These are phyloP conservation scores for Triplophysa rosa DNA, from an alignment of 2,113 vertebrate species.

Conservation along the genomic window DNA sequence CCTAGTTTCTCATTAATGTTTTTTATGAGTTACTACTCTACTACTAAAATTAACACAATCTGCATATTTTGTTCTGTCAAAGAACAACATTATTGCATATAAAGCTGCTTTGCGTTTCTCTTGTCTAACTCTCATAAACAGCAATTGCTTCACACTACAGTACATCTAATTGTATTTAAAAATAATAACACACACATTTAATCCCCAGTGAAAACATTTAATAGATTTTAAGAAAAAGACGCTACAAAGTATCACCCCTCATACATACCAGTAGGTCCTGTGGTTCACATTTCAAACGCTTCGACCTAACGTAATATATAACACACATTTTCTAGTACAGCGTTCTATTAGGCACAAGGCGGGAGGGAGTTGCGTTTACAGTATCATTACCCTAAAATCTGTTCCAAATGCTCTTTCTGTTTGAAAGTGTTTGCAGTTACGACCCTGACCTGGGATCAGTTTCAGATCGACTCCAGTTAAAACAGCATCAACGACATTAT, in stretches of 20 bases:
- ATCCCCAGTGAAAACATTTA: constrained; percentile 67
- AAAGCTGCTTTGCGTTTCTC: too few species aligned
- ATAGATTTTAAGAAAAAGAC: constrained; percentile 67
- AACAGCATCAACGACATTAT: background rate
- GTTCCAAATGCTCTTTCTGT: constrained; percentile 37
- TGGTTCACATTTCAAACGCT: constrained; percentile 29
- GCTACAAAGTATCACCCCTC: constrained; percentile 67
- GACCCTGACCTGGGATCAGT: constrained; percentile 20
- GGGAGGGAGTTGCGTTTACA: constrained; percentile 59
- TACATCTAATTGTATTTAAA: too few species aligned
- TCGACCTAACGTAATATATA: constrained; percentile 50
- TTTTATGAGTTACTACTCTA: too few species aligned
- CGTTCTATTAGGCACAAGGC: constrained; percentile 72
- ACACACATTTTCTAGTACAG: constrained; percentile 55
- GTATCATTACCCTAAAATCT: constrained; percentile 53
- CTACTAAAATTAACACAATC: too few species aligned
- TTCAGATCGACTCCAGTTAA: constrained; percentile 7
- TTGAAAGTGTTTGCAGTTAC: background rate
- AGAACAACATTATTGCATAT: too few species aligned
- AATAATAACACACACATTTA: constrained; percentile 31
- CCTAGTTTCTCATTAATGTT: too few species aligned
- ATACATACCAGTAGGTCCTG: constrained; percentile 43
- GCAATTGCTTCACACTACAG: too few species aligned
- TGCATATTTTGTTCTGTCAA: too few species aligned
- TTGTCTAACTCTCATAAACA: too few species aligned